Conservation (phyloP, 2,113 vertebrate species). For the Python bivittatus region DNA sequence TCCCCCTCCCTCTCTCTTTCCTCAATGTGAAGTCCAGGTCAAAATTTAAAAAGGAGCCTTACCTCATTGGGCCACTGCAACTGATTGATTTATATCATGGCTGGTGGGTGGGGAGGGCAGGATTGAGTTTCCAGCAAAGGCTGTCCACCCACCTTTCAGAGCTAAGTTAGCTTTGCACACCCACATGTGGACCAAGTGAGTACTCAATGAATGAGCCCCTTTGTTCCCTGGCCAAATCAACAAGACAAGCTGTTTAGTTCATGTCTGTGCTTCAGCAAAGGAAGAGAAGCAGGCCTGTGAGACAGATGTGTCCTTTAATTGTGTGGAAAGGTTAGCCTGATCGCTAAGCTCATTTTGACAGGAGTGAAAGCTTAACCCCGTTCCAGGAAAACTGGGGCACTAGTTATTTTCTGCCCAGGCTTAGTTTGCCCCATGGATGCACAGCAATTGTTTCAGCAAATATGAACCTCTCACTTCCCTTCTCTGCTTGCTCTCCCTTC, state of each 20-base stretch:
- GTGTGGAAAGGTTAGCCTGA: constrained; percentile 81
- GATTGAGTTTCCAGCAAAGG: constrained; percentile 68
- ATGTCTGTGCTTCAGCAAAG: constrained; percentile 74
- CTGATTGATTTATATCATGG: constrained; percentile 76
- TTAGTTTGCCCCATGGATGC: constrained; percentile 18
- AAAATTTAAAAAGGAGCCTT: constrained; percentile 35
- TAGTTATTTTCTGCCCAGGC: constrained; percentile 24
- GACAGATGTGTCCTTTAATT: constrained; percentile 85
- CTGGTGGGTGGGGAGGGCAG: background rate
- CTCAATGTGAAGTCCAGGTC: constrained; percentile 15
- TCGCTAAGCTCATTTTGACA: constrained; percentile 77
- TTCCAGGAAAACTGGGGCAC: constrained; percentile 42
- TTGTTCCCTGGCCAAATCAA: constrained; percentile 73
- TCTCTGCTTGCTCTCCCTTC: background rate
- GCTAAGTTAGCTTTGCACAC: constrained; percentile 38
- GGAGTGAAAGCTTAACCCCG: constrained; percentile 47
- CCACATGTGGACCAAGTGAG: constrained; percentile 60
- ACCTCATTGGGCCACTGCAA: constrained; percentile 71
- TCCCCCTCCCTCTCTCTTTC: background rate
- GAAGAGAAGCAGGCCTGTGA: constrained; percentile 75
- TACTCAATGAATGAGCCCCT: constrained; percentile 77
- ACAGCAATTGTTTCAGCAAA: background rate
- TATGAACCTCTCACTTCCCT: too few species aligned
- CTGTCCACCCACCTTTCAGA: constrained; percentile 57
- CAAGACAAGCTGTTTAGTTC: constrained; percentile 83